Conservation (phyloP, 2,888 invertebrate genomes). For the Zaprionus bogoriensis region DNA sequence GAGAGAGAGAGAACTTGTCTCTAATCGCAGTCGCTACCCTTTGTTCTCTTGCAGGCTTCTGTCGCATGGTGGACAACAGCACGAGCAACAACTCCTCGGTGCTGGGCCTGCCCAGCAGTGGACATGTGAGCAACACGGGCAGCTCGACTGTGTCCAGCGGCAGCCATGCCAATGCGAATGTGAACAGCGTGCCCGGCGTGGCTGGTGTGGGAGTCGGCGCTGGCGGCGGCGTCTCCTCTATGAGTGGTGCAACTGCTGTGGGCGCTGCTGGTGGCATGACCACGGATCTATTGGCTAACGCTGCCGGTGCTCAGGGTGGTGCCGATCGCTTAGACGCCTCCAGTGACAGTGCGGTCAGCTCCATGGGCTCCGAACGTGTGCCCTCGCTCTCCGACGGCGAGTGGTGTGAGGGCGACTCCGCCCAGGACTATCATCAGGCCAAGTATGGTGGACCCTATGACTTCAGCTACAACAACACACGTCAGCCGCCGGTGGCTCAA, state of each 20-base stretch:
- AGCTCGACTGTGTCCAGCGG: constrained; percentile 59
- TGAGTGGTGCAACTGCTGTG: constrained; percentile 49
- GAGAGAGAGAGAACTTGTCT: no score
- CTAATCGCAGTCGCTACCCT: no score
- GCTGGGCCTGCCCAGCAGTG: constrained; percentile 72
- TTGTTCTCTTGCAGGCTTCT: constrained; percentile 87
- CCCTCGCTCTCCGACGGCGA: constrained; percentile 94
- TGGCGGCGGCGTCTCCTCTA: constrained; percentile 49
- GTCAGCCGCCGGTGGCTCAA: constrained; percentile 89
- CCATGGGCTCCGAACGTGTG: constrained; percentile 95
- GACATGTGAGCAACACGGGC: constrained; percentile 72
- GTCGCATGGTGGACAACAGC: constrained; percentile 89
- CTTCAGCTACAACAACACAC: constrained; percentile 86
- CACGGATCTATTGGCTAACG: constrained; percentile 68
- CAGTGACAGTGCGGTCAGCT: constrained; percentile 95
- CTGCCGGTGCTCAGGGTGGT: constrained; percentile 82
- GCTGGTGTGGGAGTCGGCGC: constrained; percentile 28
- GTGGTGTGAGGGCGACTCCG: constrained; percentile 95
- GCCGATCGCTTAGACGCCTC: constrained; percentile 91
- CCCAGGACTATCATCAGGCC: constrained; percentile 88
- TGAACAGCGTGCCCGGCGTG: constrained; percentile 22
- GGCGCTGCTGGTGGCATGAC: constrained; percentile 79
- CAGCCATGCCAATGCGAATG: constrained; percentile 50
- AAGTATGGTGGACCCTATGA: constrained; percentile 86
- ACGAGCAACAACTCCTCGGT: constrained; percentile 83